These are phyloP conservation scores for Ypsolopha scabrella DNA, from an alignment of 2,888 invertebrate species.

Conservation along the genomic window DNA sequence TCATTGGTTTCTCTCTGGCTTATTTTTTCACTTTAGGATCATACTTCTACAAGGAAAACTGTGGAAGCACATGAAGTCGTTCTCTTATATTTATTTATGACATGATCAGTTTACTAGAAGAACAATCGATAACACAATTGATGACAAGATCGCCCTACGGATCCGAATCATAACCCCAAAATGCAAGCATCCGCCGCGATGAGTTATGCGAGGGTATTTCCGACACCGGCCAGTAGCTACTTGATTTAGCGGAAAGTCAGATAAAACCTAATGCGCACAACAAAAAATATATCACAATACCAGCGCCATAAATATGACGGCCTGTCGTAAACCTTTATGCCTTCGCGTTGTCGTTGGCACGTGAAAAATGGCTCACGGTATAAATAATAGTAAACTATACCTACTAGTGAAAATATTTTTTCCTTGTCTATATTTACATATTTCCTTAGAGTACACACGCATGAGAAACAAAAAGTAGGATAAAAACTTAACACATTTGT, in stretches of 20 bases:
- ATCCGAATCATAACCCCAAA: constrained; percentile 57
- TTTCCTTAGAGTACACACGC: too few species aligned
- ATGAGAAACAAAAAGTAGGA: too few species aligned
- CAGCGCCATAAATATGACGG: constrained; percentile 66
- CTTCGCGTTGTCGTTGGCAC: constrained; percentile 60
- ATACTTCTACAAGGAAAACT: neutral
- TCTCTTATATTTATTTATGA: neutral
- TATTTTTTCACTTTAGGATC: neutral
- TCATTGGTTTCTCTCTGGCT: neutral
- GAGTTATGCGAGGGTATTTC: constrained; percentile 64
- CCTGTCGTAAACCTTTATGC: constrained; percentile 69
- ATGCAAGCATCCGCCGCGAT: constrained; percentile 51
- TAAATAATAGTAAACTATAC: constrained; percentile 19
- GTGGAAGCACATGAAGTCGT: neutral
- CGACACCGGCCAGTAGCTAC: constrained; percentile 70
- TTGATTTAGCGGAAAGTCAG: constrained; percentile 71
- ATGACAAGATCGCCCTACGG: constrained; percentile 37
- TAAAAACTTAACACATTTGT: too few species aligned
- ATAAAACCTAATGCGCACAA: constrained; percentile 71
- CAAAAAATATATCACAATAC: constrained; percentile 70
- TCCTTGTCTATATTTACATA: too few species aligned
- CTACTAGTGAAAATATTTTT: too few species aligned
- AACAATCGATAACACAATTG: constrained; percentile 53
- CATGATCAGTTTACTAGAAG: neutral
- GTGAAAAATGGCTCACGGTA: constrained; percentile 62